Percentiles rank a stretch among this genome's conserved stretches.
phyloP scores from a whole-genome alignment of 2,888 invertebrate species.

The Metallyticus violacea region DNA sequence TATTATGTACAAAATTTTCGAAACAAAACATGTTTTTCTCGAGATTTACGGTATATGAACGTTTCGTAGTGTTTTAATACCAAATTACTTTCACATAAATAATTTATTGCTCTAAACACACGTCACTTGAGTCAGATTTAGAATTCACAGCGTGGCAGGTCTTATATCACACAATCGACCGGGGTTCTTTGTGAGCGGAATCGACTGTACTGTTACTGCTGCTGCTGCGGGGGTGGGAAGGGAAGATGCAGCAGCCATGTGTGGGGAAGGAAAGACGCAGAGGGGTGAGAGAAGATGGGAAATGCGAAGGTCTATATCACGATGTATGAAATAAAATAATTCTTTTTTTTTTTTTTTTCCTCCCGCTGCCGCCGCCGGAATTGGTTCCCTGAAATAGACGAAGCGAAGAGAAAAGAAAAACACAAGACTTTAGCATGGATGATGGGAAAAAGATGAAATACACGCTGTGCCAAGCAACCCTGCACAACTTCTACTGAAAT shows the following conservation, averaged over 20 bases:
- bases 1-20: too few relatives aligned
- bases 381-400: neutral
- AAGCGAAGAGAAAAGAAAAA: neutral
- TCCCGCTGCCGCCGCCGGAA: neutral
- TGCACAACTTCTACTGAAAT: too few relatives aligned
- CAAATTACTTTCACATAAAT: too few relatives aligned
- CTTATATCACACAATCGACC: too few relatives aligned
- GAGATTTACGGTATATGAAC: too few relatives aligned
- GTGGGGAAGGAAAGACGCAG: neutral
- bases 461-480: too few relatives aligned
- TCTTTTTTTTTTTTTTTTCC: neutral
- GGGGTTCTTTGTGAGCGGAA: neutral
- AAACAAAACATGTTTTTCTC: too few relatives aligned
- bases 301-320: neutral
- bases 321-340: neutral
- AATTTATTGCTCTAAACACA: too few relatives aligned
- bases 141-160: too few relatives aligned
- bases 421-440: neutral
- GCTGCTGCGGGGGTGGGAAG: too few relatives aligned
- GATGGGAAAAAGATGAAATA: neutral
- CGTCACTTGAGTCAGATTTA: too few relatives aligned
- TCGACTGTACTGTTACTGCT: neutral
- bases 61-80: too few relatives aligned
- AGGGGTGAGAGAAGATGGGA: neutral
- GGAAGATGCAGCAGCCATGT: neutral